phyloP scores from a whole-genome alignment of 2,113 vertebrate genomes.

The Albula glossodonta region DNA sequence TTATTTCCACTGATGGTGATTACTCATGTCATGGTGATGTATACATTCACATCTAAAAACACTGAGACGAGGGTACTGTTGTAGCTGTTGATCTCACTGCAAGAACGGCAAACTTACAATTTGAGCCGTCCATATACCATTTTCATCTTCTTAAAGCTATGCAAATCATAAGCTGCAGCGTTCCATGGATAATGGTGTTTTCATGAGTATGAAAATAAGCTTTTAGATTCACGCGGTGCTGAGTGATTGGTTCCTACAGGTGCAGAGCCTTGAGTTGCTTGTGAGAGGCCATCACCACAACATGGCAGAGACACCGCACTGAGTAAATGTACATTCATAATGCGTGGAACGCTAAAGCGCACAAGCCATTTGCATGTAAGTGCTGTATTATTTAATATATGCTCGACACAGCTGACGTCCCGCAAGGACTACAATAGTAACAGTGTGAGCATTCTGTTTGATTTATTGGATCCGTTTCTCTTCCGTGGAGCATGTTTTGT shows the following conservation, averaged over 20 bases:
- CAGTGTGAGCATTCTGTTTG: background rate
- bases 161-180: background rate
- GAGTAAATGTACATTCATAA: constrained; percentile 7
- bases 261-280: background rate
- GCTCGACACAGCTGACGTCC: background rate
- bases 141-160: constrained; percentile 19
- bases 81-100: background rate
- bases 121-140: background rate
- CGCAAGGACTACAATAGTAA: background rate
- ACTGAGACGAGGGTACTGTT: too few species aligned
- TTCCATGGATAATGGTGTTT: background rate
- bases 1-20: constrained; percentile 11
- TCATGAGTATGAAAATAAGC: background rate
- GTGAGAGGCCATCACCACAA: background rate
- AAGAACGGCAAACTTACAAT: background rate
- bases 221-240: background rate
- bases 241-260: constrained; percentile 16
- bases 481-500: background rate
- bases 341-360: background rate
- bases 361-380: background rate
- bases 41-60: background rate
- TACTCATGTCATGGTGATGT: constrained; percentile 5
- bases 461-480: background rate
- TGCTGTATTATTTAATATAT: constrained; percentile 3
- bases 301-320: background rate